Conservation (phyloP, 2,113 vertebrate genomes). For the Menura novaehollandiae region DNA sequence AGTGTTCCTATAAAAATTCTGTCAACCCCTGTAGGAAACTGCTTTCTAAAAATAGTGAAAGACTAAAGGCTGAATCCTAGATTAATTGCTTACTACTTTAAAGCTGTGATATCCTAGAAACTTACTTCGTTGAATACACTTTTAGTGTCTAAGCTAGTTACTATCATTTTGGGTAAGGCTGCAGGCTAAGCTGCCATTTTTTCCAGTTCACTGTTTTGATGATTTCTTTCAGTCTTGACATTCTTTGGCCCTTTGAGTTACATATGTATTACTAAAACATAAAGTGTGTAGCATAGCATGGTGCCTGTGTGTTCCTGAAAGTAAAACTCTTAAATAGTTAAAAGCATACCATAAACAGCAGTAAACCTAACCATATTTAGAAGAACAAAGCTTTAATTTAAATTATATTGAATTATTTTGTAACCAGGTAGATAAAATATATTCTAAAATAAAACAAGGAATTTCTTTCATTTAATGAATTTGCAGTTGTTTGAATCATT, state of each 20-base stretch:
- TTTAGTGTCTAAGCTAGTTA: constrained; percentile 65
- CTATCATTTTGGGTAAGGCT: constrained; percentile 59
- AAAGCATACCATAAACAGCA: constrained; percentile 29
- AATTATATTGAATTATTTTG: not conserved
- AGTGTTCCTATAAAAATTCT: constrained; percentile 43
- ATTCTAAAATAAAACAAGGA: not conserved
- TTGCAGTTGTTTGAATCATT: not conserved
- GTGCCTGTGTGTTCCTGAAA: constrained; percentile 49
- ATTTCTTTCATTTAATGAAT: not conserved
- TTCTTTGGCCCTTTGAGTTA: constrained; percentile 64
- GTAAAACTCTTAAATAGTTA: constrained; percentile 65
- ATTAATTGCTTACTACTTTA: constrained; percentile 57
- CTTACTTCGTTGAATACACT: constrained; percentile 48
- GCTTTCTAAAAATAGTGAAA: constrained; percentile 59
- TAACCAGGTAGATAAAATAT: not conserved
- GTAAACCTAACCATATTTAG: not conserved
- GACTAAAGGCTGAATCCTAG: constrained; percentile 41
- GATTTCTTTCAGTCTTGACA: constrained; percentile 58
- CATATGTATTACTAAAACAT: constrained; percentile 63
- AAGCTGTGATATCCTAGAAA: constrained; percentile 56
- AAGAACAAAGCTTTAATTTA: not conserved
- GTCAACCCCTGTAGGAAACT: constrained; percentile 31
- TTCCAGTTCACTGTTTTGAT: constrained; percentile 65
- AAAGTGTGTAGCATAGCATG: constrained; percentile 37
- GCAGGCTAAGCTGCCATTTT: constrained; percentile 60